Base-by-base conservation (phyloP, 92 coral and sea anemone genomes). In the Anthopleura xanthogrammica region DNA sequence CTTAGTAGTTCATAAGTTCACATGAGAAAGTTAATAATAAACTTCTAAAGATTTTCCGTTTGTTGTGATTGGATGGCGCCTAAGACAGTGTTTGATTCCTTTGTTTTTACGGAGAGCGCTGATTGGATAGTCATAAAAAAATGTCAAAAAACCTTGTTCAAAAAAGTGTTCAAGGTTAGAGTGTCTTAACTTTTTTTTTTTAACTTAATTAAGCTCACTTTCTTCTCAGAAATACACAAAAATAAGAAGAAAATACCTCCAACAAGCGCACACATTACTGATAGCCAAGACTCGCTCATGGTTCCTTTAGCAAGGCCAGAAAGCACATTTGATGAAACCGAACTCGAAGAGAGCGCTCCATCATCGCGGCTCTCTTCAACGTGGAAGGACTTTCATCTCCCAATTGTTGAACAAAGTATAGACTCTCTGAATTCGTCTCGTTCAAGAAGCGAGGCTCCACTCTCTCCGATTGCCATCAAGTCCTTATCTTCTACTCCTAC, bases 231-330 rank as follows among this genome's bases (percentile, higher is more conserved):
- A 83, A 57, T 72, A 39, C 80, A 24, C 73, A 76, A 76, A 76
- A 80, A 13, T 7, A 79, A 23, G 14, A 83, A 56, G 73, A 50
- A 40, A 8, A 62, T 52, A 66, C 77, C 83, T 23, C 56, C 88
- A 20, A 55, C 81, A 19, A 77, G 72, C 71, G 77, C 83, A 48
- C 85, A 84, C 70, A 75, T 5, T 46, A 46, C 50, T 9, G 50
- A 57, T 60, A 20, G 88, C 58, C 70, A n/a, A 10, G 92, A 86
- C 41, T 87, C 97, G 36, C 89, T 87, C 24, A 78, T 70, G 79
- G 97, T 94, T 14, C 97, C 97, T 3, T 81, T 93, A 56, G 97
- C 97, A 16, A 91, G 97, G 5, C 97, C 97, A 6, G 97, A 93
- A 81, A 93, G 97, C 74, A 83, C 91, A n/a, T 80, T 93, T 66